Percentiles rank a stretch among this genome's conserved stretches.
These are phyloP conservation scores for Ladona fulva DNA, from an alignment of 1,140 invertebrate genomes.

Conservation along the genomic window DNA sequence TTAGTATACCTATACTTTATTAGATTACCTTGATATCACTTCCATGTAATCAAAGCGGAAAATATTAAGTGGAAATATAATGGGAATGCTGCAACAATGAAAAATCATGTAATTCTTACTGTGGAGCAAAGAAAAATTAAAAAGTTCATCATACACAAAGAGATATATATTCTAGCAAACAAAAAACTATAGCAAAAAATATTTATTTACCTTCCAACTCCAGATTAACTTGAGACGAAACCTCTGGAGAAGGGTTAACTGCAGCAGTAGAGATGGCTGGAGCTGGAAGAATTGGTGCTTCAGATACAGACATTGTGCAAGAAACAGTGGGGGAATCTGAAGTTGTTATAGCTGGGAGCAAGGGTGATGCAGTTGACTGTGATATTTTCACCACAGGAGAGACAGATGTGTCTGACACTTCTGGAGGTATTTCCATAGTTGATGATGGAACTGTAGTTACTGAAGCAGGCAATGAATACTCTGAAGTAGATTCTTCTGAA, in stretches of 20 bases:
- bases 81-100: too few relatives aligned
- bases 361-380: neutral
- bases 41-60: too few relatives aligned
- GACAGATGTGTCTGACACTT: neutral
- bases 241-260: neutral
- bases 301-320: neutral
- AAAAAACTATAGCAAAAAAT: neutral
- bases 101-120: too few relatives aligned
- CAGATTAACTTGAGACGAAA: slow-evolving; percentile 35
- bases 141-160: neutral
- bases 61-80: too few relatives aligned
- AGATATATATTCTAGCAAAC: too few relatives aligned
- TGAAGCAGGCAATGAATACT: neutral
- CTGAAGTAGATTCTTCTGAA: neutral
- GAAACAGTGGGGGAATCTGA: neutral
- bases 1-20: too few relatives aligned
- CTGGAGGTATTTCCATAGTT: neutral
- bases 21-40: too few relatives aligned
- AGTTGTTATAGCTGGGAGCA: neutral
- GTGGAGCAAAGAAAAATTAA: neutral
- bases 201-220: slow-evolving; percentile 37
- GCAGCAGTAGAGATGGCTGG: neutral
- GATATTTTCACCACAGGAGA: neutral
- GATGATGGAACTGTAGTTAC: neutral
- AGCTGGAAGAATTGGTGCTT: neutral